Conservation (phyloP, 2,888 invertebrate genomes). For the Lasiommata megera region DNA sequence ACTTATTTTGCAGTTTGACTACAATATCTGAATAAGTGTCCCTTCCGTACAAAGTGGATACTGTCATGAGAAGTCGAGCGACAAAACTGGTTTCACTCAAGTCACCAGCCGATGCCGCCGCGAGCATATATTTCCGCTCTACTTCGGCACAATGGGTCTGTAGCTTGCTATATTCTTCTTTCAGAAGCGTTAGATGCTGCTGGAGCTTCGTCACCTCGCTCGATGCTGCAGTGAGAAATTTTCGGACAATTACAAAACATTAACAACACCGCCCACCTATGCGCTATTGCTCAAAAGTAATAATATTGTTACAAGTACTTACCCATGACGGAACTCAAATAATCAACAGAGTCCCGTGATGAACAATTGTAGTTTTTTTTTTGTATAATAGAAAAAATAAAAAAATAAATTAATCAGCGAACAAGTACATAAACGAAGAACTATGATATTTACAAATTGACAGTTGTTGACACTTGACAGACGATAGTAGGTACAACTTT, state of each 20-base stretch:
- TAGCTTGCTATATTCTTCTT: slow-evolving; percentile 95
- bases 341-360: slow-evolving; percentile 36
- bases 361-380: slow-evolving; percentile 27
- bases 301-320: slow-evolving; percentile 49
- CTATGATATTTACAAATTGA: neutral
- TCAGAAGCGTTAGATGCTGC: slow-evolving; percentile 91
- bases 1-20: slow-evolving; percentile 86
- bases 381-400: slow-evolving; percentile 27
- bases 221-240: slow-evolving; percentile 63
- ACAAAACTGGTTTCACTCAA: slow-evolving; percentile 90
- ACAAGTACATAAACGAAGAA: slow-evolving; percentile 35
- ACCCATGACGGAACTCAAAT: slow-evolving; percentile 62
- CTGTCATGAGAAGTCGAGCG: slow-evolving; percentile 89
- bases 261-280: slow-evolving; percentile 30
- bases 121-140: slow-evolving; percentile 91
- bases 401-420: slow-evolving; percentile 40
- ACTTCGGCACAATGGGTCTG: slow-evolving; percentile 90
- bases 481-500: no score
- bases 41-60: slow-evolving; percentile 91
- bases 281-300: slow-evolving; percentile 39
- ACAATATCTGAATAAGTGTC: slow-evolving; percentile 91
- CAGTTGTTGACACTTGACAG: neutral
- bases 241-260: slow-evolving; percentile 45
- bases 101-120: slow-evolving; percentile 85
- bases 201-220: slow-evolving; percentile 86